Evolutionary conservation across 2,888 invertebrate species (phyloP), one percentile per base, ranked within the genome.

Genomic region (Coleophora deauratella): DNA sequence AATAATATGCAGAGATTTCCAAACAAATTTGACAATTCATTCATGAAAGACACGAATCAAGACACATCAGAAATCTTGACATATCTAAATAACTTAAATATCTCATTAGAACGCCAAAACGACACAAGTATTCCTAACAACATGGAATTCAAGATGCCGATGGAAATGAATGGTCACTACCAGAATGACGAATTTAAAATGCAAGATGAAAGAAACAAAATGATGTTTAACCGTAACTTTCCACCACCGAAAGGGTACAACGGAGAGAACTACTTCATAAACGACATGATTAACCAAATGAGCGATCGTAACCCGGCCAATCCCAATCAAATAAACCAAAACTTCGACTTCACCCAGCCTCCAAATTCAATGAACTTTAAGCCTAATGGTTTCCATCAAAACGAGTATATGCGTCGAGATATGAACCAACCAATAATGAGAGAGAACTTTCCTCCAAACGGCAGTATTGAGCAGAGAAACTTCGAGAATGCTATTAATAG

Each of bases 311-410:
- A 65, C 46, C 66, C 63, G 0, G n/a, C n/a, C n/a, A n/a, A n/a
- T n/a, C n/a, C n/a, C n/a, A 21, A 6, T 6, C 21, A 21, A 6
- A 55, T 72, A 49, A 59, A 51, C n/a, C 79, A 72, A 41, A 80
- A 72, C 38, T 84, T 60, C 42, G 80, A 81, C 41, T 82, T 62
- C 38, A 42, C 72, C 3, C 76, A 73, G 36, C 76, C 73, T 44
- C 58, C 57, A 0, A 72, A 65, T 46, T 39, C 54, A 3, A 61
- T 66, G 45, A 72, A 69, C 44, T 82, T 55, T 41, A 82, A 78
- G 41, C 73, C 73, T 9, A 84, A 85, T 36, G 82, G 81, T 0
- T 84, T 63, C 14, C 66, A 74, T 34, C 79, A 73, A 51, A 79
- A 76, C 41, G 80, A 81, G 27, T 75, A 68, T 47, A 62, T 73